phyloP scores from a whole-genome alignment of 2,797 vertebrate genomes.

The Strix occidentalis region DNA sequence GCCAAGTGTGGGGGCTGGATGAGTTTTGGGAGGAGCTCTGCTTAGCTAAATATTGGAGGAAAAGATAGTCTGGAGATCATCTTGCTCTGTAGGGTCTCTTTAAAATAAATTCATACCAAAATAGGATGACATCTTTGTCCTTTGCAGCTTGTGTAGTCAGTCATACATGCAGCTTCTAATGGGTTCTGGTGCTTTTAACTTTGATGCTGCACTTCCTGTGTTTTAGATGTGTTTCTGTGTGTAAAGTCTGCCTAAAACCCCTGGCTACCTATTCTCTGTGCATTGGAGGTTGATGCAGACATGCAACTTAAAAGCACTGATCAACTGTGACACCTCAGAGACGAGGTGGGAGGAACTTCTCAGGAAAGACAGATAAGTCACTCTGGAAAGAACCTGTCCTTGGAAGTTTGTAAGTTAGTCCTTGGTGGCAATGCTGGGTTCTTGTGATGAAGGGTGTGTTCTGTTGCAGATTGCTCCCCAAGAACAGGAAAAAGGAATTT shows the following conservation, averaged over 20 bases:
- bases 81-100: constrained; percentile 7
- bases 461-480: background rate
- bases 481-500: background rate
- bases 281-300: background rate
- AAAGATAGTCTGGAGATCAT: background rate
- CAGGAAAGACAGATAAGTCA: background rate
- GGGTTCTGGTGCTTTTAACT: background rate
- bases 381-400: background rate
- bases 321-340: background rate
- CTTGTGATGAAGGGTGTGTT: background rate
- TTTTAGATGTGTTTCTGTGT: background rate
- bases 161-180: background rate
- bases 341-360: background rate
- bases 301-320: background rate
- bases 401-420: background rate
- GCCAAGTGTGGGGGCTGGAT: constrained; percentile 26
- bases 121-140: background rate
- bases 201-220: background rate
- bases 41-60: background rate
- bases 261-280: background rate
- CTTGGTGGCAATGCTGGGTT: background rate
- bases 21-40: background rate
- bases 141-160: background rate
- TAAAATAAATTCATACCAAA: constrained; percentile 24
- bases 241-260: background rate